Base-by-base conservation (phyloP, 1,140 invertebrate species). In the Octopus bimaculoides region DNA sequence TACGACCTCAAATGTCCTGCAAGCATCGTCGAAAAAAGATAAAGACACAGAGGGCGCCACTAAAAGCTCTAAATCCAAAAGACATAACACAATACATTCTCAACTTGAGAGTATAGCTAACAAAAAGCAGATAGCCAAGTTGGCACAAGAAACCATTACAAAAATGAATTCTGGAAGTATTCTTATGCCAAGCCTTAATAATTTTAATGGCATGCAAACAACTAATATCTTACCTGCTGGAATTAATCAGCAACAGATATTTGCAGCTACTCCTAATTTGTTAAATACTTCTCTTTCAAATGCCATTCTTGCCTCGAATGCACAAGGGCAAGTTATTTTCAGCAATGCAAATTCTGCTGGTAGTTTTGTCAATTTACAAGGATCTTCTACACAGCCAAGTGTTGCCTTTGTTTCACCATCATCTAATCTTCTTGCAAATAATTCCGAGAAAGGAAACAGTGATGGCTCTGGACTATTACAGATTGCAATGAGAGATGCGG, bases 401-500 rank as follows among this genome's bases (percentile, higher is more conserved):
- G 41, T 75, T 14, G 52, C 74, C 52, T 75, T 75, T 75, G 20
- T 75, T 12, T 75, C 74, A 5, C 74, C 74, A 6, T 53, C 26
- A 6, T 7, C 41, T 14, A 75, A 75, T 41, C 74, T 75, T 9
- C 17, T 75, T 9, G 17, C 74, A 75, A 53, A 9, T 8, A 17
- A n/a, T 6, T 10, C 8, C 10, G 52, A 75, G 12, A 52, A 52
- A 41, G 52, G 5, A 41, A 53, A 52, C 20, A 14, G 41, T 53
- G 81, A 80, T 79, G 82, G 82, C 6, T 78, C 81, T n/a, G 86
- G 85, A 61, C 78, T 87, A 10, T 69, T 87, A 14, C 87, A 87
- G 78, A 77, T 86, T 26, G 86, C 87, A 52, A 88, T 88, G 87
- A 84, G 86, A 77, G 84, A 87, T 79, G 85, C 87, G 10, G 87